phyloP scores from a whole-genome alignment of 2,113 vertebrate genomes.

The Coptodon rendalli region DNA sequence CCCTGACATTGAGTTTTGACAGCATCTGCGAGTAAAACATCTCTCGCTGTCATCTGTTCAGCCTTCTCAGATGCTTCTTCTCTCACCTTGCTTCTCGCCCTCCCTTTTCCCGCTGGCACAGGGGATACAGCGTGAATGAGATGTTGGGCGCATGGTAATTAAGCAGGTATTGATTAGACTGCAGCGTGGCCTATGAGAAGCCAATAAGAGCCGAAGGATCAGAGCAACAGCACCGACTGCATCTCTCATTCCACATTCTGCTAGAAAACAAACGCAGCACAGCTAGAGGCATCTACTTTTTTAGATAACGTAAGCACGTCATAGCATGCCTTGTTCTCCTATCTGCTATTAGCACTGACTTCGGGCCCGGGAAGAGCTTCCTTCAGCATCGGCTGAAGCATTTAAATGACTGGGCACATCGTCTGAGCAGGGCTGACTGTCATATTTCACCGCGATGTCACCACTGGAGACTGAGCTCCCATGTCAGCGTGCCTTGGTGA shows the following conservation, averaged over 20 bases:
- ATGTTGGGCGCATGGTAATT: constrained; percentile 71
- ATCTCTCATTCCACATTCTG: constrained; percentile 36
- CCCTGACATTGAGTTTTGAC: constrained; percentile 21
- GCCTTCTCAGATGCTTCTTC: constrained; percentile 13
- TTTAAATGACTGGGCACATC: constrained; percentile 30
- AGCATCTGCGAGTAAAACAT: neutral
- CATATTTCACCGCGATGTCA: constrained; percentile 48
- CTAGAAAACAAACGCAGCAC: constrained; percentile 31
- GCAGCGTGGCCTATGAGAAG: constrained; percentile 63
- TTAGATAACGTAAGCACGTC: neutral
- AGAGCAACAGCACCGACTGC: constrained; percentile 41
- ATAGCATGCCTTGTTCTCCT: neutral
- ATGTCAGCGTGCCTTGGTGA: constrained; percentile 2
- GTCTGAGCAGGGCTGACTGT: constrained; percentile 35
- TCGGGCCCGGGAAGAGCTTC: neutral
- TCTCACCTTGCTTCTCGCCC: constrained; percentile 40
- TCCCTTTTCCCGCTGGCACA: constrained; percentile 21
- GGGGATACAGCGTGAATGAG: constrained; percentile 56
- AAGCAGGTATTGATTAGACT: constrained; percentile 72
- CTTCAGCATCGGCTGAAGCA: constrained; percentile 3
- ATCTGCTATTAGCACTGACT: neutral
- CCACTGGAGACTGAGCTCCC: constrained; percentile 38
- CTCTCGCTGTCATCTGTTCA: constrained; percentile 12
- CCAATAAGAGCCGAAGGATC: constrained; percentile 45
- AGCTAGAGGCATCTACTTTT: neutral